Evolutionary conservation across 2,797 vertebrate species (phyloP), one percentile per base, ranked within the genome.

Genomic region (Alfaro cultratus): DNA sequence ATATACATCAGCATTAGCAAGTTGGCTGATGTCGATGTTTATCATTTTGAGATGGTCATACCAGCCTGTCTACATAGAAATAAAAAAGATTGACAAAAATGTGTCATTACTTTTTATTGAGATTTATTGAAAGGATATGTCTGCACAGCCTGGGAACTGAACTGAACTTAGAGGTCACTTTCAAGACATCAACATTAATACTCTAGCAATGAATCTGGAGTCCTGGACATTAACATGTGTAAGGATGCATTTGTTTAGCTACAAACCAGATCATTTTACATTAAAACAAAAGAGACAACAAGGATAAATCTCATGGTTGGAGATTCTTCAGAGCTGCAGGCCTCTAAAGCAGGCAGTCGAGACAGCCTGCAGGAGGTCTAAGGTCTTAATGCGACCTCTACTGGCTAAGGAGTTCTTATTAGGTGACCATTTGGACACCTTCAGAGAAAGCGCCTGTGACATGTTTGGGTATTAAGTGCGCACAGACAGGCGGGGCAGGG

Each of bases 391-490:
- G 75, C 85, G 67, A 78, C 74, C 55, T 71, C 23, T 77, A 80
- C 84, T 82, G 72, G 86, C 74, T 86, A 68, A 78, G 73, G n/a
- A 79, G 85, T 51, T 55, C 87, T 76, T 9, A 46, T 29, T 67
- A 64, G 78, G 75, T 78, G 82, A 79, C 4, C 80, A 8, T n/a
- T 39, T 53, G 5, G 86, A 80, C 86, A 80, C 87, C 88, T 85
- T 84, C 16, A 23, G 81, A 70, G 80, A 81, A 74, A 74, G 84
- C 53, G 18, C 31, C 74, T 73, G 31, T 84, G 90, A 85, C 82
- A 86, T 85, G 85, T 85, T 34, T 39, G 53, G 80, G 78, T 76
- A 86, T 91, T 89, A 92, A 75, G 80, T 51, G 83, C 80, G 82
- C 83, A 43, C 70, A 89, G 80, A 46, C 81, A 72, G 86, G 82